Percentiles rank a stretch among this genome's conserved stretches.
These are phyloP conservation scores for Corbicula japonica DNA, from an alignment of 2,888 invertebrate genomes.

Conservation along the genomic window DNA sequence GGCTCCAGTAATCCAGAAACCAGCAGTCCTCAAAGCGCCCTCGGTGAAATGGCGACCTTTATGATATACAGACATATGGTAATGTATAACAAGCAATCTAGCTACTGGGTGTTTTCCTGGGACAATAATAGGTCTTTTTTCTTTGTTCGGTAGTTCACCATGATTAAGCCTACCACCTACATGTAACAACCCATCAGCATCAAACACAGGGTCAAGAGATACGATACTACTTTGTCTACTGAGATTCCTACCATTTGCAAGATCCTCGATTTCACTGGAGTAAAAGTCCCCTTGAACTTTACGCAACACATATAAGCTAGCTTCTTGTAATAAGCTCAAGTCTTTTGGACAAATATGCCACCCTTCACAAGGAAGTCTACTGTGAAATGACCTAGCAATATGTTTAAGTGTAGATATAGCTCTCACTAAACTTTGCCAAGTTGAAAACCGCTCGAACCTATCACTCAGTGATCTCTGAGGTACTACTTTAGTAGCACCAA, in stretches of 20 bases:
- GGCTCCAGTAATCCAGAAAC: constrained; percentile 6
- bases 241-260: not conserved
- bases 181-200: constrained; percentile 22
- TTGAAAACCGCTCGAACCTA: constrained; percentile 45
- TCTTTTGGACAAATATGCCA: constrained; percentile 39
- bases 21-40: not conserved
- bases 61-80: constrained; percentile 43
- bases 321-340: not conserved
- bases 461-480: not conserved
- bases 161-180: constrained; percentile 39
- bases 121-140: constrained; percentile 23
- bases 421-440: constrained; percentile 12
- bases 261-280: not conserved
- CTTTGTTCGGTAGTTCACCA: not conserved
- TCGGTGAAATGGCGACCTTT: constrained; percentile 52
- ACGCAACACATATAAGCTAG: not conserved
- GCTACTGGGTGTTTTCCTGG: constrained; percentile 43
- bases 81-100: constrained; percentile 38
- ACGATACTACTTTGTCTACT: constrained; percentile 31
- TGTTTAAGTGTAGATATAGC: constrained; percentile 15
- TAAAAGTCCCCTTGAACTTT: not conserved
- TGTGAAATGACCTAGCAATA: constrained; percentile 8
- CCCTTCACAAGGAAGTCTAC: constrained; percentile 30
- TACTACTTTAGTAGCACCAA: not conserved
- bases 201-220: constrained; percentile 20